Evolutionary conservation across 2,888 invertebrate genomes (phyloP), one percentile per base, ranked within the genome.

Genomic region (Danaus chrysippus): DNA sequence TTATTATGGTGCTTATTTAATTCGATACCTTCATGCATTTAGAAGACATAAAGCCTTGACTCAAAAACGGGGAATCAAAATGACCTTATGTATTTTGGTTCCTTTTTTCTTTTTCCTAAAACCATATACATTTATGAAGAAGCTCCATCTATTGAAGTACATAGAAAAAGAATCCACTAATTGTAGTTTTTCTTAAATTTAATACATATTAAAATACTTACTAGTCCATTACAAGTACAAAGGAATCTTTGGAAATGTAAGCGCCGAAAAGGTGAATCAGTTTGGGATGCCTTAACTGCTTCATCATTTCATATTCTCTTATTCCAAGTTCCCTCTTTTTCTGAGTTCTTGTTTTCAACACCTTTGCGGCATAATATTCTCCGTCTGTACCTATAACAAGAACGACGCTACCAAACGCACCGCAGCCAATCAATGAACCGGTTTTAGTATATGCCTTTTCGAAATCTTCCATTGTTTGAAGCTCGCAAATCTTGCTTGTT

Each of bases 201-300:
- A 49, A 44, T 43, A 23, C 5, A 52, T 19, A 34, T 19, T 6
- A 15, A 57, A 41, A 49, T 65, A 93, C 96, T 94, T 90, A 98
- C 98, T 96, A 95, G 92, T 99, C 98, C 89, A 96, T 96, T 46
- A 98, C 94, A 89, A 98, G 94, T 63, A 97, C 93, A 76, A 96
- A 95, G 79, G 96, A 60, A 3, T 71, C 68, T n/a, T 63, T 66
- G 10, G 68, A 59, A 0, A 65, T 54, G 59, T 74, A 81, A 1
- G 76, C 73, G 10, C 73, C 76, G 3, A 73, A 61, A 8, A 81
- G 68, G 77, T 96, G 95, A 10, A 98, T 91, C 0, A 99, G 91
- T 73, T 97, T 96, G 3, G 96, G 96, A 87, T 98, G 98, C 63
- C 93, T 88, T 59, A 99, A 86, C 19, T 93, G 88, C 73, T 95